Percentiles rank a stretch among this genome's conserved stretches.
Conservation (phyloP, 2,888 invertebrate genomes). For the Idaea straminata region DNA sequence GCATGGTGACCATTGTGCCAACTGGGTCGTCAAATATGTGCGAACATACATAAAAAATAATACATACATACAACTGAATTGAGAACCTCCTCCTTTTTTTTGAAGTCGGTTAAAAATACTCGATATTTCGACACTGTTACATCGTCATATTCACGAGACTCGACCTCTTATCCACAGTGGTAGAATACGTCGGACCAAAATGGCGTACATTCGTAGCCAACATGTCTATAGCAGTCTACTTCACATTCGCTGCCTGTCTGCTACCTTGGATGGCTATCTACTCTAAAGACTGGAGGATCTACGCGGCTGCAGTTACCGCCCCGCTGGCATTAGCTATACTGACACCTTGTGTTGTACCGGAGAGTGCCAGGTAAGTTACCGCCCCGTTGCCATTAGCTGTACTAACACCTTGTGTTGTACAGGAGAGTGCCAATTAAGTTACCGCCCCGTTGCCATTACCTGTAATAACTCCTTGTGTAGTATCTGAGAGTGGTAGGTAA, state of each 20-base stretch:
- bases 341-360: slow-evolving; percentile 89
- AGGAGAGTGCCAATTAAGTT: slow-evolving; percentile 15
- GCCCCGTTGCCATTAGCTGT: neutral
- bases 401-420: neutral
- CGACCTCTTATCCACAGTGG: slow-evolving; percentile 71
- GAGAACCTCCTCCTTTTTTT: too few species aligned
- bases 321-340: slow-evolving; percentile 85
- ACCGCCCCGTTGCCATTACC: too few species aligned
- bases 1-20: too few species aligned
- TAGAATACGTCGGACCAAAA: slow-evolving; percentile 93
- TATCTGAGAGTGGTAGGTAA: slow-evolving; percentile 14
- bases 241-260: slow-evolving; percentile 89
- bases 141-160: too few species aligned
- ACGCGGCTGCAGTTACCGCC: slow-evolving; percentile 86
- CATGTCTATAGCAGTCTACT: slow-evolving; percentile 93
- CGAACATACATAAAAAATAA: too few species aligned
- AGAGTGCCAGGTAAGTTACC: slow-evolving; percentile 86
- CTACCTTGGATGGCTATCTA: slow-evolving; percentile 92
- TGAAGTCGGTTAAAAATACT: too few species aligned
- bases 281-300: slow-evolving; percentile 87
- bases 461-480: too few species aligned
- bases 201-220: slow-evolving; percentile 95
- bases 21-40: too few species aligned
- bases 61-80: too few species aligned
- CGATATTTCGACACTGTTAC: too few species aligned